Evolutionary conservation across 2,113 vertebrate species (phyloP).

Genomic region (Albula goreensis): DNA sequence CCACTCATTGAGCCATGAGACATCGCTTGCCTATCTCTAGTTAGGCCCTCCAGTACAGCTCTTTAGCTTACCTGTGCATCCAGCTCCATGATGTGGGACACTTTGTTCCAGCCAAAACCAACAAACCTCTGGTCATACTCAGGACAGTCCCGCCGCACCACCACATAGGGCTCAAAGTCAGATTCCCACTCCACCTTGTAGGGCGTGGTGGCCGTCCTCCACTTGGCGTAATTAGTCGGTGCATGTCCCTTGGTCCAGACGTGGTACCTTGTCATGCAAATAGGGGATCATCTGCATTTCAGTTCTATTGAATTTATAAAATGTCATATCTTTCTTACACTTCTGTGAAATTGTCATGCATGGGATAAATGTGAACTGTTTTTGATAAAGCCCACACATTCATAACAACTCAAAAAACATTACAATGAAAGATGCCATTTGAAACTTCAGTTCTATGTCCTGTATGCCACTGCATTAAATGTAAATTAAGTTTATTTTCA

Average conservation of each 20-base stretch:
- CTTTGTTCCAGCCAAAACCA: conserved; percentile 98
- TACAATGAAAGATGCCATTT: background rate
- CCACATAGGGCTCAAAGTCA: conserved; percentile 92
- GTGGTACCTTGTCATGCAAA: conserved; percentile 76
- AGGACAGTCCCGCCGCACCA: conserved; percentile 88
- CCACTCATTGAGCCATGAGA: too few species aligned
- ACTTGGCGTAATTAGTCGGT: conserved; percentile 88
- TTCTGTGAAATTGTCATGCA: background rate
- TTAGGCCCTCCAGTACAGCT: background rate
- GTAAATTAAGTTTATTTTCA: background rate
- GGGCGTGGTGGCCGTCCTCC: conserved; percentile 84
- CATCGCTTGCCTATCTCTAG: too few species aligned
- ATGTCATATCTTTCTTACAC: background rate
- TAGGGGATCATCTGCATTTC: too few species aligned
- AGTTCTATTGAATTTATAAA: background rate
- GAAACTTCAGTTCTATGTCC: background rate
- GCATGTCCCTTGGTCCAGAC: conserved; percentile 92
- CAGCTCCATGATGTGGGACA: conserved; percentile 91
- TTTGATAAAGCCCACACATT: background rate
- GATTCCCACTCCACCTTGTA: conserved; percentile 89
- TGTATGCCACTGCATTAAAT: background rate
- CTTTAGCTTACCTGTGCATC: conserved; percentile 82
- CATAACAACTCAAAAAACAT: background rate
- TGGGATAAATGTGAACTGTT: background rate
- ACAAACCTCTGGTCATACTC: conserved; percentile 90